A percentile compares a stretch with the other conserved stretches of the same genome.
Evolutionary conservation across 2,797 vertebrate genomes (phyloP).

Genomic region (Cryptoprocta ferox): DNA sequence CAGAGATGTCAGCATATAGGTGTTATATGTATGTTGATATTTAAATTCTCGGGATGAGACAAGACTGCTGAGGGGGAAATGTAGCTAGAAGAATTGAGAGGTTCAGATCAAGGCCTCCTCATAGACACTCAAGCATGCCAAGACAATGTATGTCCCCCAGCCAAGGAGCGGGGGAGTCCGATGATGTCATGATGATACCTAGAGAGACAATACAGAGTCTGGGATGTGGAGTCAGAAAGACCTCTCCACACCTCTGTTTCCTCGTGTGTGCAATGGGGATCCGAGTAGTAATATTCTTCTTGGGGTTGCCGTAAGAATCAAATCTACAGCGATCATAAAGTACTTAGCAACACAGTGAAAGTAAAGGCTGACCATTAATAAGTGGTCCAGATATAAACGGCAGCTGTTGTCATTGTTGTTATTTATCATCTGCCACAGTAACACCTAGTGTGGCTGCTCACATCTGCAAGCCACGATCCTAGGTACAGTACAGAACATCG

Average conservation of each 20-base stretch:
- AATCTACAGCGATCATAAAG: neutral
- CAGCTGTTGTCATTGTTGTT: neutral
- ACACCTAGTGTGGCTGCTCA: slow-evolving; percentile 2
- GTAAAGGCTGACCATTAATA: neutral
- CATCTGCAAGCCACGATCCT: neutral
- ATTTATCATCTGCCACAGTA: neutral
- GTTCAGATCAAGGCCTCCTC: neutral
- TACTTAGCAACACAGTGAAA: neutral
- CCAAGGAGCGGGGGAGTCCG: neutral
- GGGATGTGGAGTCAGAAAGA: neutral
- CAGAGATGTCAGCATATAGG: neutral
- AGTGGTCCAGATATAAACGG: neutral
- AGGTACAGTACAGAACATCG: neutral
- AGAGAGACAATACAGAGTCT: neutral
- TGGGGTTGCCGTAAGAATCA: neutral
- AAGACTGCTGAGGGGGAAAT: neutral
- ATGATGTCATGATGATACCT: neutral
- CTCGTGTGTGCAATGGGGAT: neutral
- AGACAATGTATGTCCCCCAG: neutral
- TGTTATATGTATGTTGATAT: neutral
- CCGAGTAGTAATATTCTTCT: neutral
- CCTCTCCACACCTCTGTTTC: neutral
- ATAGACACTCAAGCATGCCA: neutral
- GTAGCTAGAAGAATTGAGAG: neutral
- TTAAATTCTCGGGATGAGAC: neutral